Percentiles rank a stretch among this genome's conserved stretches.
These are phyloP conservation scores for Thalassarche chlororhynchos DNA, from an alignment of 2,113 vertebrate genomes.

Conservation along the genomic window DNA sequence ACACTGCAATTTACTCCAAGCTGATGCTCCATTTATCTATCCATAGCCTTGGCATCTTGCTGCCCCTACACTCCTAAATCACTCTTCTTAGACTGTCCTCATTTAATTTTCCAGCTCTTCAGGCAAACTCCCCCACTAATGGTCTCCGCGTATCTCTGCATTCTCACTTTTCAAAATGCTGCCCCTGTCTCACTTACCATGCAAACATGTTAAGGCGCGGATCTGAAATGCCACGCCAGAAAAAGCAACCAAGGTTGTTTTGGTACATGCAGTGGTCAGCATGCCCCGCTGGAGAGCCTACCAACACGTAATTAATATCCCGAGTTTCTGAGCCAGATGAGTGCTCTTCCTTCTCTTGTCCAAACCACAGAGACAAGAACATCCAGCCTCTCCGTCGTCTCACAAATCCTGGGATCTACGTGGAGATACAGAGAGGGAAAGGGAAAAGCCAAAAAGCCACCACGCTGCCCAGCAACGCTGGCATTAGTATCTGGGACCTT, in stretches of 20 bases:
- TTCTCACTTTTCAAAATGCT: background rate
- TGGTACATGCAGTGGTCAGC: conserved; percentile 9
- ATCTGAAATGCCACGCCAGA: conserved; percentile 9
- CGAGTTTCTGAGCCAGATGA: background rate
- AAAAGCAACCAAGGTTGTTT: conserved; percentile 33
- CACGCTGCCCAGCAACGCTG: background rate
- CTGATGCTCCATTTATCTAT: conserved; percentile 6
- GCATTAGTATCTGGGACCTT: background rate
- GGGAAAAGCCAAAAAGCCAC: background rate
- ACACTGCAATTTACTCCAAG: conserved; percentile 29
- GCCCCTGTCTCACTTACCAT: background rate
- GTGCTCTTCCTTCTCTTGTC: background rate
- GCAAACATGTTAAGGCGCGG: background rate
- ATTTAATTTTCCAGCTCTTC: conserved; percentile 15
- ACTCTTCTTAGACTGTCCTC: background rate
- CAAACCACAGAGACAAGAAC: background rate
- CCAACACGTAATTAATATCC: background rate
- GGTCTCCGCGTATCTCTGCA: background rate
- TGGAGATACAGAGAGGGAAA: background rate
- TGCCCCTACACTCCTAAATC: conserved; percentile 11
- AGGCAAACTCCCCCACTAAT: background rate
- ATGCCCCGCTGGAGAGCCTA: background rate
- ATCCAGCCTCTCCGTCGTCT: background rate
- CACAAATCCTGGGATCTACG: fast-evolving
- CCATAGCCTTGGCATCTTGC: background rate